Conservation (phyloP, 2,888 invertebrate species). For the Chloroclystis v-ata region DNA sequence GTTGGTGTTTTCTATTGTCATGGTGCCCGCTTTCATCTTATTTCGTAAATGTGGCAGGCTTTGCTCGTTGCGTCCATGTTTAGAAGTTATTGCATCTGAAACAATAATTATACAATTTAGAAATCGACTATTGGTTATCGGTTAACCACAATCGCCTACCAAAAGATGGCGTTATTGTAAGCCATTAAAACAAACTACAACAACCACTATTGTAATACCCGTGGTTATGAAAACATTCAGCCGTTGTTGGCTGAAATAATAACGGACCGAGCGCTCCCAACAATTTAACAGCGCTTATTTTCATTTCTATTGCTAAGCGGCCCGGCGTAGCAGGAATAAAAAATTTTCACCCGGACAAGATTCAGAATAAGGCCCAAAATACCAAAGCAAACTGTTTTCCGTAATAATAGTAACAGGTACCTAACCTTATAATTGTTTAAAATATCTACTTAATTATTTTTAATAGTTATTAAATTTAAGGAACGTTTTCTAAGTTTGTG, state of each 20-base stretch:
- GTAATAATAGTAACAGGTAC: background rate
- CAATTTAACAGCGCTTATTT: slow-evolving; percentile 15
- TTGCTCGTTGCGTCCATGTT: slow-evolving; percentile 46
- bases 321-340: slow-evolving; percentile 7
- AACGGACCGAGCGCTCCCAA: background rate
- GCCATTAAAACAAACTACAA: background rate
- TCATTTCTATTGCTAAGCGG: slow-evolving; percentile 13
- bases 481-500: too few relatives aligned
- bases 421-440: too few relatives aligned
- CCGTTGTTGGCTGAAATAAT: slow-evolving; percentile 2
- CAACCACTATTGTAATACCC: background rate
- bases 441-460: too few relatives aligned
- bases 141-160: too few relatives aligned
- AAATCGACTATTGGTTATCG: too few relatives aligned
- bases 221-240: slow-evolving; percentile 1
- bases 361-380: background rate
- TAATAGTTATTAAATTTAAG: too few relatives aligned
- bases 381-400: too few relatives aligned
- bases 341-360: background rate
- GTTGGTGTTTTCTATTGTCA: slow-evolving; percentile 53
- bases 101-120: too few relatives aligned
- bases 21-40: slow-evolving; percentile 63
- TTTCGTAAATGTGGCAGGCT: slow-evolving; percentile 63
- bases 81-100: slow-evolving; percentile 48
- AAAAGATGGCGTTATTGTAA: background rate